Conservation (phyloP, 1,140 invertebrate genomes). For the Bombus terrestris region DNA sequence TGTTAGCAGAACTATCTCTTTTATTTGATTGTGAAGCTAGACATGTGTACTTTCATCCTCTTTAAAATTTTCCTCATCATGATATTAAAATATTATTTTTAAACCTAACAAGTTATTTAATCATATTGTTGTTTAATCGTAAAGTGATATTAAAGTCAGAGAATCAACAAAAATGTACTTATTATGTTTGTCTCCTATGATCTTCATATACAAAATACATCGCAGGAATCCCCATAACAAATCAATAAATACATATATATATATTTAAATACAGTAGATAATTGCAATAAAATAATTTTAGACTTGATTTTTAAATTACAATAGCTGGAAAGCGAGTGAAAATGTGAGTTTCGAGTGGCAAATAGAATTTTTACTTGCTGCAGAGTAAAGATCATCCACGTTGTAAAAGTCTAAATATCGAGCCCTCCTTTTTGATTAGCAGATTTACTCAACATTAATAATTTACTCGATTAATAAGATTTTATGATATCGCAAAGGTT, state of each 20-base stretch:
- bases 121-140: background rate
- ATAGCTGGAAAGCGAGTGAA: slow-evolving; percentile 17
- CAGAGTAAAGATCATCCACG: background rate
- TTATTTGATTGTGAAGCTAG: background rate
- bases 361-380: background rate
- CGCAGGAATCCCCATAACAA: slow-evolving; percentile 1
- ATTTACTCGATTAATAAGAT: slow-evolving; percentile 1
- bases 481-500: slow-evolving; percentile 2
- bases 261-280: background rate
- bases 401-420: slow-evolving; percentile 12
- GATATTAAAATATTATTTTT: background rate
- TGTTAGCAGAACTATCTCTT: background rate
- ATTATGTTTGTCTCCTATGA: background rate
- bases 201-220: background rate
- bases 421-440: background rate
- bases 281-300: slow-evolving; percentile 1
- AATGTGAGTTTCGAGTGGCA: background rate
- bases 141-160: background rate
- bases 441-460: background rate
- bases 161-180: background rate
- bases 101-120: too few relatives aligned
- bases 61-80: background rate
- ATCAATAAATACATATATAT: background rate
- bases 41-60: too few relatives aligned
- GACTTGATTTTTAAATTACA: background rate